Percentiles rank a stretch among this genome's conserved stretches.
These are phyloP conservation scores for Fukomys damarensis DNA, from an alignment of 2,113 vertebrate species.

Conservation along the genomic window DNA sequence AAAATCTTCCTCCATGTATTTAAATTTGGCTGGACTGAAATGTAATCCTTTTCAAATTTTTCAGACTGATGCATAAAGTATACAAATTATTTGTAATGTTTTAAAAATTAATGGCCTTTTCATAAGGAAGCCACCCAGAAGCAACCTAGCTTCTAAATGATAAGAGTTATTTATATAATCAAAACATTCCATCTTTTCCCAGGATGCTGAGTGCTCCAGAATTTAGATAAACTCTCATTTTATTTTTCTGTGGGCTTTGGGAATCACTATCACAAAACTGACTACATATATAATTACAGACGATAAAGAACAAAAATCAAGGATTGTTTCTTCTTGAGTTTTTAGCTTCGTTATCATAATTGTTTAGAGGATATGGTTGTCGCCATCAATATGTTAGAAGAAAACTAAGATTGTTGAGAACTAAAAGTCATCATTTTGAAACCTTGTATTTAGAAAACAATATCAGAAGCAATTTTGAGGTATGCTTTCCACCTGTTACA, in stretches of 20 bases:
- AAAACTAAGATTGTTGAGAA: not conserved
- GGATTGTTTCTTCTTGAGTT: not conserved
- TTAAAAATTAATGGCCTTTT: not conserved
- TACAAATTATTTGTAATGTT: not conserved
- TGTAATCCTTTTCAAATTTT: conserved; percentile 23
- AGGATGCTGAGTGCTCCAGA: not conserved
- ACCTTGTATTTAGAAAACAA: not conserved
- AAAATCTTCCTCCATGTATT: not conserved
- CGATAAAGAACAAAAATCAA: not conserved
- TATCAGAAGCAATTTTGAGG: not conserved
- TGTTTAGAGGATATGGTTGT: not conserved
- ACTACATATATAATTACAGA: not conserved
- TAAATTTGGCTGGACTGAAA: not conserved
- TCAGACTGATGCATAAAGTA: conserved; percentile 8
- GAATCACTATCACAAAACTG: not conserved
- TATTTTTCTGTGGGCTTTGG: not conserved
- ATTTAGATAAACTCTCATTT: conserved; percentile 16
- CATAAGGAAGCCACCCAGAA: not conserved
- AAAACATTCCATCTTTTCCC: not conserved
- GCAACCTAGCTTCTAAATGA: not conserved
- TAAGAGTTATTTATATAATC: not conserved
- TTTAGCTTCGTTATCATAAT: not conserved
- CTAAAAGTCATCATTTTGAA: not conserved
- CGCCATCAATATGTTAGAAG: not conserved
- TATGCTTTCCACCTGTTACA: not conserved